Percentiles rank a stretch among this genome's conserved stretches.
Conservation (phyloP, 2,113 vertebrate genomes). For the Pseudopodoces humilis region DNA sequence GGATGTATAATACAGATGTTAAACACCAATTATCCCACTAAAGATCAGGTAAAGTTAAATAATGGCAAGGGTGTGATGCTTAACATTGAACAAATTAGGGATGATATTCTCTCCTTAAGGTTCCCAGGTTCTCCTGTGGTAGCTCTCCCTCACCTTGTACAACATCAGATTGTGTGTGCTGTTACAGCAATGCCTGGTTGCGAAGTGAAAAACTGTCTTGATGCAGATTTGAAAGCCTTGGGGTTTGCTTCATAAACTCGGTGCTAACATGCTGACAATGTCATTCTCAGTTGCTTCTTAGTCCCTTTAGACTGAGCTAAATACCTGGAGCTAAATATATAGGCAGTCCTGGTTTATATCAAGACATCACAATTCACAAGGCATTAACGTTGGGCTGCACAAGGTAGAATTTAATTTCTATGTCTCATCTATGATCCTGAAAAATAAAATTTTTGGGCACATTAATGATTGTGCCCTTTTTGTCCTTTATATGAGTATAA, state of each 20-base stretch:
- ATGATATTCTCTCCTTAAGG: background rate
- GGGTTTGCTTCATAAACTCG: background rate
- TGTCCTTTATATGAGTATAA: background rate
- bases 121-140: background rate
- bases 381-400: background rate
- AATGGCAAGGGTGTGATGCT: conserved; percentile 51
- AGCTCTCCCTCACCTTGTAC: background rate
- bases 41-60: conserved; percentile 56
- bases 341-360: background rate
- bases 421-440: background rate
- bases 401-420: background rate
- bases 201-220: background rate
- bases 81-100: conserved; percentile 3
- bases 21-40: conserved; percentile 58
- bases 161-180: background rate
- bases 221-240: background rate
- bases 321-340: background rate
- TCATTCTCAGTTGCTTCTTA: background rate
- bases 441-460: background rate
- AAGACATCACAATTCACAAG: background rate
- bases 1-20: conserved; percentile 59
- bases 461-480: background rate
- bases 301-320: background rate
- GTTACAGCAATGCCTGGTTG: background rate
- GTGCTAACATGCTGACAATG: background rate